Base-by-base conservation (phyloP, 2,888 invertebrate genomes). In the Cataglyphis livida region DNA sequence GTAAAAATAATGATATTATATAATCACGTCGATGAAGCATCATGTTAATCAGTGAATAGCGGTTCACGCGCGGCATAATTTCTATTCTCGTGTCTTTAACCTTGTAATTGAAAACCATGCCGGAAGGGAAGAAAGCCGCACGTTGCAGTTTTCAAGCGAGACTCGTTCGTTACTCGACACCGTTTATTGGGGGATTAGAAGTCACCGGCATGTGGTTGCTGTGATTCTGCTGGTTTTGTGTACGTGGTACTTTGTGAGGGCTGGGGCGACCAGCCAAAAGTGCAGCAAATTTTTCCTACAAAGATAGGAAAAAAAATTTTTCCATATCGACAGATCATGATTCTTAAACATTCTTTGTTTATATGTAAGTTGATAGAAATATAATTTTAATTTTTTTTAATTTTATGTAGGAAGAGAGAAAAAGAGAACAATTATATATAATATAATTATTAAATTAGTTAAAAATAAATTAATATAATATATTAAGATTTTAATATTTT, bases 191-290 rank as follows among this genome's bases (percentile, higher is more conserved):
- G 54, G 91, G 86, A 82, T 85, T 91, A 28, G 91, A 78, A 21
- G 92, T 78, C 66, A 87, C 79, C 51, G 88, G 86, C 85, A 88
- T 83, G 88, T 94, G 91, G 85, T 94, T 94, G 85, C 93, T 92
- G 90, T 94, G 92, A 81, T 95, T 96, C 94, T 91, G 95, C 91
- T 92, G 95, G 93, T 94, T 94, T 91, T 86, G 95, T 87, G 95
- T 94, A 28, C 95, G 95, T 6, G 95, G 92, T 2, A 96, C 95
- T 92, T 96, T 96, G 90, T 96, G 96, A 0, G 96, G 95, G 90
- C 96, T 96, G 75, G 96, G 96, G 85, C 96, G 96, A 66, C 97
- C 97, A 15, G 97, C 97, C 73, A 97, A 92, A 90, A 96, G 96
- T 82, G 96, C 95, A 0, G 97, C 97, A 68, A 97, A 92, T 81